phyloP scores from a whole-genome alignment of 2,113 vertebrate species.

The Cinclus mexicanus region DNA sequence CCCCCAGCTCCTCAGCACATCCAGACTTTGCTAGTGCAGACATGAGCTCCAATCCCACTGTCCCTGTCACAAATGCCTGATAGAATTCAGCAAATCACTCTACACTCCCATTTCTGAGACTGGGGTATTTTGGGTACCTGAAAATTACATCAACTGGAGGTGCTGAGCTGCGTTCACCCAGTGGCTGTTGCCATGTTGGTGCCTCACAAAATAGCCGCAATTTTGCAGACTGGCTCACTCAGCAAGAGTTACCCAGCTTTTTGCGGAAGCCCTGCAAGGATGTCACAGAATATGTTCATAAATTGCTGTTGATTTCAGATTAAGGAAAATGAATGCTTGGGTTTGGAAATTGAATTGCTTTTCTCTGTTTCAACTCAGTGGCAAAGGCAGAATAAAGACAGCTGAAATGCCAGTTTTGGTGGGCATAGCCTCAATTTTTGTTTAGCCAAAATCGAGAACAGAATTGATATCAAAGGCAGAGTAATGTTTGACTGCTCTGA shows the following conservation, averaged over 20 bases:
- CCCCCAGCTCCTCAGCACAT: background rate
- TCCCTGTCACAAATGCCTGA: background rate
- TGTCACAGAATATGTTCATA: background rate
- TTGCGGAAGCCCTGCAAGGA: background rate
- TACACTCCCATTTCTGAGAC: background rate
- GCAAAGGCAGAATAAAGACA: background rate
- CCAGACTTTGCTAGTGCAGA: background rate
- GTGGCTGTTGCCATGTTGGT: background rate
- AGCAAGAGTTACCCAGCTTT: background rate
- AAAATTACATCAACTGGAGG: background rate
- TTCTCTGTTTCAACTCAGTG: background rate
- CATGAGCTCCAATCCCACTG: background rate
- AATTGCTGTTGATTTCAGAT: background rate
- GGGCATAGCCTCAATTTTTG: conserved; percentile 1
- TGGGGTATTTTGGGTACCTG: background rate
- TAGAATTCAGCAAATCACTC: background rate
- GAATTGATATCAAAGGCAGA: background rate
- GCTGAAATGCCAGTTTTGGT: background rate
- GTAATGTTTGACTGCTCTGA: background rate
- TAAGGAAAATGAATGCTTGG: background rate
- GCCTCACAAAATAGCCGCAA: background rate
- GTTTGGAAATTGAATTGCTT: background rate
- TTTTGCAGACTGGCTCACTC: background rate
- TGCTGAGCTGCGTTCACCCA: fast-evolving
- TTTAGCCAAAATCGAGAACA: conserved; percentile 32